Base-by-base conservation (phyloP, 2,888 invertebrate genomes). In the Anoplius nigerrimus region DNA sequence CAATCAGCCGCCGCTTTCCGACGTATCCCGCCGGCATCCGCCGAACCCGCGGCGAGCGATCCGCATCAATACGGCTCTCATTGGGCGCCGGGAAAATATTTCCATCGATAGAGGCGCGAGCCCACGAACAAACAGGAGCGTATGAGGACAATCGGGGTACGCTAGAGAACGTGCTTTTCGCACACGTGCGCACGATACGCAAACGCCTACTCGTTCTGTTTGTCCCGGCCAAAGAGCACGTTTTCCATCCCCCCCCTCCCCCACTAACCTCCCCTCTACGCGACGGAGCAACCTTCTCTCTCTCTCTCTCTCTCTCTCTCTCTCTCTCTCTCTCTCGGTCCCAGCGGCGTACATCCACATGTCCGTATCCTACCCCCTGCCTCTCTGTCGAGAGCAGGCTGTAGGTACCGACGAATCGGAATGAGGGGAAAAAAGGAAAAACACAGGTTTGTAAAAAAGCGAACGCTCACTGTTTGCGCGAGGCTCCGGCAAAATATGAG, bases 11-110 rank as follows among this genome's bases (percentile, higher is more conserved):
- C 8, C 51, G 58, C 62, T 52, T 56, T 11, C 43, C 56, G 46
- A 21, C 55, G 42, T 55, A 34, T 48, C 3, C 48, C 48, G 8
- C 13, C 48, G 16, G 5, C n/a, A 48, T 48, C 48, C 5, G 24
- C 27, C n/a, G 21, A 53, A 11, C 18, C 11, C 52, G 51, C 51
- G 20, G 45, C 51, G 51, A 62, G 61, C 58, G 65, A 34, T 34
- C 34, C 34, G 34, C 34, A 34, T 34, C 34, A 34, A 34, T 34
- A 34, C 6, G 34, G n/a, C n/a, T n/a, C 34, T 34, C 6, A 34
- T 1, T 16, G 42, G 16, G 48, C n/a, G 16, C 1, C 48, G 48
- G 11, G 34, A 13, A 34, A 34, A 11, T 6, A 34, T 6, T 34
- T 48, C n/a, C 48, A 18, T 48, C 48, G 48, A 48, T 48, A 16